Percentiles rank a stretch among this genome's conserved stretches.
Evolutionary conservation across 2,888 invertebrate species (phyloP).

Genomic region (Hanleya hanleyi): DNA sequence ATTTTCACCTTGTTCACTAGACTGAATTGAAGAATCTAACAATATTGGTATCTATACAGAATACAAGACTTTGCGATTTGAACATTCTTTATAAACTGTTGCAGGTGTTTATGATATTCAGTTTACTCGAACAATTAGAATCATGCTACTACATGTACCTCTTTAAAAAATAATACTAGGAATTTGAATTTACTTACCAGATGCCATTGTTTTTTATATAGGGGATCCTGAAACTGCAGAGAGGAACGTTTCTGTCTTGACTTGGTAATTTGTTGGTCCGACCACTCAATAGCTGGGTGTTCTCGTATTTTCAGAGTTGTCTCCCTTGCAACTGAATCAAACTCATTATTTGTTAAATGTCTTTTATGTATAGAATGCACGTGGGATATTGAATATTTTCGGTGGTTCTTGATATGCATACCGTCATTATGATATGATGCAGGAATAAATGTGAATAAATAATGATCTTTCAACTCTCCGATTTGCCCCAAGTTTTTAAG

Average conservation of each 20-base stretch:
- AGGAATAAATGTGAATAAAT: conserved; percentile 36
- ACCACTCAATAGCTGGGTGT: conserved; percentile 55
- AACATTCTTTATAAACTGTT: too few relatives aligned
- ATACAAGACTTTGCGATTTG: not conserved
- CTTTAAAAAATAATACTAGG: not conserved
- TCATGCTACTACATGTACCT: too few relatives aligned
- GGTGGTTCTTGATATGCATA: not conserved
- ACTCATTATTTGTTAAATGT: not conserved
- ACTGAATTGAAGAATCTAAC: too few relatives aligned
- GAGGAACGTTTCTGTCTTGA: conserved; percentile 43
- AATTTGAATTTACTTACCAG: conserved; percentile 52
- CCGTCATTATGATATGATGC: not conserved
- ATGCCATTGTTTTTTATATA: conserved; percentile 68
- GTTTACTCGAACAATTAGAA: too few relatives aligned
- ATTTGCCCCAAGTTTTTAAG: conserved; percentile 44
- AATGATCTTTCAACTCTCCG: conserved; percentile 39
- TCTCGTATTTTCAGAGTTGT: conserved; percentile 43
- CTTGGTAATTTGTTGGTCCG: conserved; percentile 53
- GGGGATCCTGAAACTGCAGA: conserved; percentile 60
- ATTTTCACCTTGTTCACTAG: too few relatives aligned
- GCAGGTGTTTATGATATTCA: too few relatives aligned
- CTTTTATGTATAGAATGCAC: not conserved
- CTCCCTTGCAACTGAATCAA: not conserved
- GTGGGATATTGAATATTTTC: not conserved
- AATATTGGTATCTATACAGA: too few relatives aligned